phyloP scores from a whole-genome alignment of 2,888 invertebrate genomes.

The Drosophila ustulata region DNA sequence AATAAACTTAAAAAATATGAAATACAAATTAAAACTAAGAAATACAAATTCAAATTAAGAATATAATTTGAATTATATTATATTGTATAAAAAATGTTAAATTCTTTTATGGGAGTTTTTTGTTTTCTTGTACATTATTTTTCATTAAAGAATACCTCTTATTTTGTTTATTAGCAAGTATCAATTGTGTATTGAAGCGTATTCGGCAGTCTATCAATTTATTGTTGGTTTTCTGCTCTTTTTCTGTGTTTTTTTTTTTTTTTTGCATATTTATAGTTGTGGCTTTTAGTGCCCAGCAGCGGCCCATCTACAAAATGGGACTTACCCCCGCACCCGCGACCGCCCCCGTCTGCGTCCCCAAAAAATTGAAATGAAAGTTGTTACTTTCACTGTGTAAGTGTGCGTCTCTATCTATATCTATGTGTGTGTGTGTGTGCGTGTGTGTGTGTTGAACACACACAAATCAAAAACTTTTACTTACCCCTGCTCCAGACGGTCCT shows the following conservation, averaged over 20 bases:
- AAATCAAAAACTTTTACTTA: slow-evolving; percentile 75
- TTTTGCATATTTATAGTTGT: slow-evolving; percentile 53
- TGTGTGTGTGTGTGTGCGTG: slow-evolving; percentile 1
- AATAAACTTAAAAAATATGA: too few relatives aligned
- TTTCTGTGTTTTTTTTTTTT: neutral
- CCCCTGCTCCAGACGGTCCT: slow-evolving; percentile 19
- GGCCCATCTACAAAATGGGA: slow-evolving; percentile 20
- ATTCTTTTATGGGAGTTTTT: too few relatives aligned
- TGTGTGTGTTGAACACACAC: slow-evolving; percentile 59
- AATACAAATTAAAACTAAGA: too few relatives aligned
- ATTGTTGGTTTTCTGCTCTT: neutral
- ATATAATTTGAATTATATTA: too few relatives aligned
- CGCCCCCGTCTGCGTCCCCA: neutral
- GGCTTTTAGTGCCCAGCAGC: slow-evolving; percentile 46
- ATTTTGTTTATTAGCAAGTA: too few relatives aligned
- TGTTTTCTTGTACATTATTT: too few relatives aligned
- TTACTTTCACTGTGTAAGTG: slow-evolving; percentile 65
- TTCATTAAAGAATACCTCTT: too few relatives aligned
- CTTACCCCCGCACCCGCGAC: neutral
- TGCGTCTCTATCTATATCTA: slow-evolving; percentile 21
- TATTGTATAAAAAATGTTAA: too few relatives aligned
- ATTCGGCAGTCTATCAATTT: neutral
- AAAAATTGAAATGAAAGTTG: slow-evolving; percentile 67
- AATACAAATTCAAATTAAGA: too few relatives aligned
- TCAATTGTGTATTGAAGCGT: slow-evolving; percentile 9